phyloP scores from a whole-genome alignment of 2,113 vertebrate genomes.

The Microtus ochrogaster region DNA sequence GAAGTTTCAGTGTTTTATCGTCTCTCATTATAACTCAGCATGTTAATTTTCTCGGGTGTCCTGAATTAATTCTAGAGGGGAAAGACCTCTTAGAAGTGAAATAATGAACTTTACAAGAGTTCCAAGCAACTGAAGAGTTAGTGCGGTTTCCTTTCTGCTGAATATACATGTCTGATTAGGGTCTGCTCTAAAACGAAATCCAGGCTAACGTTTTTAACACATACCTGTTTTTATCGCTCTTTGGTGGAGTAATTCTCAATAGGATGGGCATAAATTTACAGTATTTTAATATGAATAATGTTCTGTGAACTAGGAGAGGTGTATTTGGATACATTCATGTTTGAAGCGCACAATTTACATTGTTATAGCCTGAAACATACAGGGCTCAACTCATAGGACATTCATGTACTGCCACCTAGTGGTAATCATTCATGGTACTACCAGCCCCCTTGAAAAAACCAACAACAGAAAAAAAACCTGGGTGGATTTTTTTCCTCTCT shows the following conservation, averaged over 20 bases:
- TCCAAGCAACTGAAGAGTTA: background rate
- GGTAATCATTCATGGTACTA: conserved; percentile 39
- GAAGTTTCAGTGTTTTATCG: conserved; percentile 11
- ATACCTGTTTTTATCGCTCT: background rate
- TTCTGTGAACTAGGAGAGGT: background rate
- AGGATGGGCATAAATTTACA: background rate
- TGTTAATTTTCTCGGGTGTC: background rate
- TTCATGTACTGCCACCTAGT: conserved; percentile 82
- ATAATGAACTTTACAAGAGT: conserved; percentile 6
- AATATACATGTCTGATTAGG: conserved; percentile 3
- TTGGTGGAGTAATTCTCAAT: background rate
- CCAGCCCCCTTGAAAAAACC: background rate
- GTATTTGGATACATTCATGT: background rate
- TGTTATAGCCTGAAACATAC: background rate
- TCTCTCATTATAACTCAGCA: background rate
- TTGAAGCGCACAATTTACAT: background rate
- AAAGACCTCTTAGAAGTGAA: conserved; percentile 17
- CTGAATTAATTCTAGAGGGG: background rate
- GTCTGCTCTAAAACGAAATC: conserved; percentile 14
- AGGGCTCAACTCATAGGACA: background rate
- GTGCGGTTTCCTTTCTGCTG: background rate
- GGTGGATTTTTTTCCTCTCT: background rate
- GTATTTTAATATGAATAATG: background rate
- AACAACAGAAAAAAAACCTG: background rate
- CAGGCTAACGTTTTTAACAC: background rate